phyloP scores from a whole-genome alignment of 2,888 invertebrate species.

The Cosmorhoe ocellata region DNA sequence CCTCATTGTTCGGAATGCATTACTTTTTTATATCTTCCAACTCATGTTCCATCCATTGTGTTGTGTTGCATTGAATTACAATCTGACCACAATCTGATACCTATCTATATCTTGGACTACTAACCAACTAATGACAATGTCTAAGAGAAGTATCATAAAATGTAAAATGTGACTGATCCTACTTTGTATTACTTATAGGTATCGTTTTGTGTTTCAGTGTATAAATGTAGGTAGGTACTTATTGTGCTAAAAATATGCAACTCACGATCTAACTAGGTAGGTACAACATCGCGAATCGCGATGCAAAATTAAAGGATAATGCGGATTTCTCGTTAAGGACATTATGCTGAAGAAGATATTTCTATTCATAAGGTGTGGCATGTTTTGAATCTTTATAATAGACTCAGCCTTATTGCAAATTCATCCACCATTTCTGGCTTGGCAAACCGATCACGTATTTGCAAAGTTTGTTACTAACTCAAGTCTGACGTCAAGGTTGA shows the following conservation, averaged over 20 bases:
- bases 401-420: slow-evolving; percentile 19
- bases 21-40: slow-evolving; percentile 38
- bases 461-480: slow-evolving; percentile 19
- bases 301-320: neutral
- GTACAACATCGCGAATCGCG: no score
- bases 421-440: slow-evolving; percentile 12
- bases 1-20: slow-evolving; percentile 34
- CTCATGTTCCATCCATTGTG: slow-evolving; percentile 39
- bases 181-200: no score
- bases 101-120: neutral
- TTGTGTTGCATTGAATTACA: slow-evolving; percentile 41
- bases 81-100: slow-evolving; percentile 26
- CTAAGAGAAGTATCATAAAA: no score
- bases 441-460: slow-evolving; percentile 20
- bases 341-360: neutral
- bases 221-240: no score
- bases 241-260: no score
- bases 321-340: neutral
- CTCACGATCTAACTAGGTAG: no score
- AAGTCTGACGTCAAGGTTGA: slow-evolving; percentile 10
- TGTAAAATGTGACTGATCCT: no score
- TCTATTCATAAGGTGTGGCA: slow-evolving; percentile 1
- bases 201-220: no score
- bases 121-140: neutral
- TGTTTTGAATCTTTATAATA: slow-evolving; percentile 10